Evolutionary conservation across 2,888 invertebrate genomes (phyloP), one percentile per base, ranked within the genome.

Genomic region (Diachrysia chrysitis): DNA sequence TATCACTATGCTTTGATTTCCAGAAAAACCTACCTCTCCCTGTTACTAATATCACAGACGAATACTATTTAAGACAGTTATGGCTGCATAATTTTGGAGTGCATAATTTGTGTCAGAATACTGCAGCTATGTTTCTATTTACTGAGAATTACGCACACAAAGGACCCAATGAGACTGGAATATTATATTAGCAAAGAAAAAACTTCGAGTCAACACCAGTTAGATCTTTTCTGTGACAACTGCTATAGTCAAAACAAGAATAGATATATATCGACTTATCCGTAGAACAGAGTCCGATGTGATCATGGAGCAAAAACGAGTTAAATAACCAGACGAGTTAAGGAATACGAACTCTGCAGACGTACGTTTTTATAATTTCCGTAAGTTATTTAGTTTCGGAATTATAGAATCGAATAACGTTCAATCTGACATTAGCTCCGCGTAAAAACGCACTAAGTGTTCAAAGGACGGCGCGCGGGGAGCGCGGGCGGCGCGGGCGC

Each of bases 251-350:
- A 32, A 32, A 32, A 32, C 23, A 76, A 74, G 57, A 73, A 74
- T 58, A 66, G 63, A 58, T 78, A 56, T n/a, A n/a, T n/a, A n/a
- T n/a, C 35, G 62, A 60, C 66, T 48, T 55, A 63, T 72, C 69
- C 69, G 64, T 56, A 73, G 73, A 73, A 73, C 56, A 73, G 55
- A 70, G 70, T 68, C 58, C 62, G 46, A 70, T 70, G 73, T 73
- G 65, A 73, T 68, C 42, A 71, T 71, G 23, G 62, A 63, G 46
- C 70, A 58, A 73, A 68, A 70, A 46, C 19, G 46, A 60, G 63
- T n/a, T n/a, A n/a, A n/a, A n/a, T n/a, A n/a, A n/a, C n/a, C n/a
- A n/a, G n/a, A n/a, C n/a, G n/a, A n/a, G n/a, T n/a, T n/a, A n/a
- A n/a, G n/a, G n/a, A n/a, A n/a, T n/a, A n/a, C n/a, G n/a, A n/a